Conservation (phyloP, 2,113 vertebrate species). For the Chunga burmeisteri region DNA sequence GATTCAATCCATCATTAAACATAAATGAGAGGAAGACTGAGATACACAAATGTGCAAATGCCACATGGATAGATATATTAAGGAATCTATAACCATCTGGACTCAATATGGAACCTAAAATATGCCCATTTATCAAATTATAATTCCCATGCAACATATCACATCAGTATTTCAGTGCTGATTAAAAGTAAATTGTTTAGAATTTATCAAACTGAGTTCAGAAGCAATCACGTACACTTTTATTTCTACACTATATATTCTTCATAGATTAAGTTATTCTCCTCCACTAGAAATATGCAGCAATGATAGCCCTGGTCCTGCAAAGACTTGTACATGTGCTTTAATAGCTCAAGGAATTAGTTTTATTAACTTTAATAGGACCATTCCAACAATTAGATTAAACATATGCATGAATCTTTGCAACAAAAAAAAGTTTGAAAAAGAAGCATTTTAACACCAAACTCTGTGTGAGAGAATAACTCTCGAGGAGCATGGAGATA, state of each 20-base stretch:
- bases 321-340: not conserved
- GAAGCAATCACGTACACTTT: not conserved
- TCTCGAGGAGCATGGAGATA: not conserved
- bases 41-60: slow-evolving; percentile 68
- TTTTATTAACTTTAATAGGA: not conserved
- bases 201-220: slow-evolving; percentile 38
- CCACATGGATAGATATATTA: slow-evolving; percentile 72
- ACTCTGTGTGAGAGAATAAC: not conserved
- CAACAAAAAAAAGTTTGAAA: not conserved
- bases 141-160: slow-evolving; percentile 59
- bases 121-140: slow-evolving; percentile 72
- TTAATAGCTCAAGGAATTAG: not conserved
- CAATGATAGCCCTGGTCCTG: not conserved
- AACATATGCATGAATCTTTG: not conserved
- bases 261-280: not conserved
- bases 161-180: slow-evolving; percentile 59
- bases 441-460: not conserved
- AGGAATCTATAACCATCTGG: slow-evolving; percentile 75
- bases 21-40: slow-evolving; percentile 67
- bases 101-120: slow-evolving; percentile 69
- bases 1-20: slow-evolving; percentile 75
- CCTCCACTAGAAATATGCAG: not conserved
- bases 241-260: not conserved
- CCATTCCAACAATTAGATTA: not conserved
- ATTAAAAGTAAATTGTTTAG: slow-evolving; percentile 57